Evolutionary conservation across 2,113 vertebrate species (phyloP).

Genomic region (Thinocorus orbignyianus): DNA sequence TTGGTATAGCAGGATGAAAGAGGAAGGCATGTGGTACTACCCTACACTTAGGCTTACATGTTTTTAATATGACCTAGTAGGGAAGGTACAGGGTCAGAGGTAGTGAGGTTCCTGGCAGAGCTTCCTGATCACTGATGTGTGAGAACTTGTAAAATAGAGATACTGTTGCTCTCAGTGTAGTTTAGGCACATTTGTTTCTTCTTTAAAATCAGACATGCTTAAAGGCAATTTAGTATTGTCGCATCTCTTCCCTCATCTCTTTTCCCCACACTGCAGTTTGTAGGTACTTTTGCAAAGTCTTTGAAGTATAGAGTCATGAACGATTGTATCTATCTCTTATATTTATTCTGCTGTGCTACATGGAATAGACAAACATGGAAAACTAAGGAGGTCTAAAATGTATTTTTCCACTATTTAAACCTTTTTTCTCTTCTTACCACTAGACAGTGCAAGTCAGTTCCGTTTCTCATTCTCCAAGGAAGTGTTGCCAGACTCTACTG

Average conservation of each 20-base stretch:
- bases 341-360: not conserved
- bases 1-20: fast-evolving
- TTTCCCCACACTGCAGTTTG: fast-evolving
- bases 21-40: not conserved
- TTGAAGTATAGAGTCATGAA: not conserved
- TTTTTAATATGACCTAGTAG: not conserved
- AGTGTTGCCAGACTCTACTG: not conserved
- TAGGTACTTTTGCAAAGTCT: not conserved
- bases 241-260: not conserved
- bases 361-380: not conserved
- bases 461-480: not conserved
- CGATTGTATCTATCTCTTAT: not conserved
- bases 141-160: not conserved
- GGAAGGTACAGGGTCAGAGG: not conserved
- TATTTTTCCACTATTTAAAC: not conserved
- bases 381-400: not conserved
- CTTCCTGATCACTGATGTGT: not conserved
- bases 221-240: not conserved
- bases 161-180: not conserved
- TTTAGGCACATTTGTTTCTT: not conserved
- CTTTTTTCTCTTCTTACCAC: not conserved
- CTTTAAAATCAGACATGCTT: not conserved
- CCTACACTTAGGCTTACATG: fast-evolving
- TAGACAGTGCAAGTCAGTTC: not conserved
- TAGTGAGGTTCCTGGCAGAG: fast-evolving